phyloP scores from a whole-genome alignment of 2,888 invertebrate genomes.

The Epistrophe eligans region DNA sequence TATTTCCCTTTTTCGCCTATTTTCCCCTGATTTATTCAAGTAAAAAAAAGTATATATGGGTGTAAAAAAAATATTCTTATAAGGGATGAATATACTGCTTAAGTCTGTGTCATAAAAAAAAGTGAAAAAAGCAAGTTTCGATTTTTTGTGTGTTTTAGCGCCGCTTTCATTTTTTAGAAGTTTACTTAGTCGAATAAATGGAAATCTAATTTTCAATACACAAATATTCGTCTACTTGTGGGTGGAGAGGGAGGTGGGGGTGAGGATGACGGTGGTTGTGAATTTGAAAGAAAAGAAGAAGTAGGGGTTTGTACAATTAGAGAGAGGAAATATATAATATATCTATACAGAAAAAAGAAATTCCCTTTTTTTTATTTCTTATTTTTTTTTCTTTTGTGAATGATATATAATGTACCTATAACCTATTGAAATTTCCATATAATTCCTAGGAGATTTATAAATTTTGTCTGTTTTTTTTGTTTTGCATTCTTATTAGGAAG shows the following conservation, averaged over 20 bases:
- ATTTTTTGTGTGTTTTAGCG: not conserved
- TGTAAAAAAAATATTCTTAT: not conserved
- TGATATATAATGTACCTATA: no score
- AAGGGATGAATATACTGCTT: not conserved
- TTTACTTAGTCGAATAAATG: conserved; percentile 1
- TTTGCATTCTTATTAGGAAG: no score
- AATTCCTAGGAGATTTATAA: no score
- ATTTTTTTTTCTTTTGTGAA: no score
- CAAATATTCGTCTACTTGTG: not conserved
- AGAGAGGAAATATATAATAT: not conserved
- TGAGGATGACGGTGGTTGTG: no score
- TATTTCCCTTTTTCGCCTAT: not conserved
- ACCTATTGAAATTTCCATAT: no score
- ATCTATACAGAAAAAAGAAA: no score
- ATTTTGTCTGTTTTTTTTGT: no score
- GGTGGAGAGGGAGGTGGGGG: not conserved
- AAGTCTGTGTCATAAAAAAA: not conserved
- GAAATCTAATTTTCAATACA: conserved; percentile 5
- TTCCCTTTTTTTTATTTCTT: no score
- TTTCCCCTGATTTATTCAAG: conserved; percentile 1
- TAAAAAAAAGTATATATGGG: not conserved
- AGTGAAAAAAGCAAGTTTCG: not conserved
- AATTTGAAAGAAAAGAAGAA: not conserved
- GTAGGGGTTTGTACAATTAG: not conserved
- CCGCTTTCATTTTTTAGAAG: not conserved